Evolutionary conservation across 2,888 invertebrate species (phyloP), one percentile per base, ranked within the genome.

Genomic region (Polydesmus complanatus): DNA sequence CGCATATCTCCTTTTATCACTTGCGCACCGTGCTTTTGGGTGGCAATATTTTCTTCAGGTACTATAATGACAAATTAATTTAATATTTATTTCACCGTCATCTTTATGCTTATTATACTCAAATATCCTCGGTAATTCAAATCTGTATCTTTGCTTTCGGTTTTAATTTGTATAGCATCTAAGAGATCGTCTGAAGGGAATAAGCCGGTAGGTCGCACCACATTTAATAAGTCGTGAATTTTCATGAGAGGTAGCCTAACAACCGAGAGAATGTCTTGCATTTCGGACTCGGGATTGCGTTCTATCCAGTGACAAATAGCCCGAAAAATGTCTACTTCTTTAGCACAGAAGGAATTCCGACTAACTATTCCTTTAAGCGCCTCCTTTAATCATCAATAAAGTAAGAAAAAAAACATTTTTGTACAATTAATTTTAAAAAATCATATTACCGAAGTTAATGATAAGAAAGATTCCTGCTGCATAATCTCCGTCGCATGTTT

Each of bases 281-380:
- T 67, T 58, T 74, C 81, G 69, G 79, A 78, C 64, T 80, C 80
- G 62, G 82, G 79, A 77, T 94, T 93, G 27, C 83, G 81, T 67
- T 82, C 83, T 67, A 87, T 85, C 96, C 96, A 97, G 61, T 79
- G 80, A 72, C 84, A 82, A 0, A 96, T 88, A 0, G 92, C 89
- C 68, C 83, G 80, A 77, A 98, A 98, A 66, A 98, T 95, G 69
- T 94, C 88, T 49, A 91, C 89, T 76, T 98, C 98, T 0, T 88
- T 85, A 0, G 93, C 95, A 78, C 89, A 97, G 77, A 98, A 97
- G 5, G 96, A 95, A 75, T 97, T 91, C 56, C 96, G 80, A 57
- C 84, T 82, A 37, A 98, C 78, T 8, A 98, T 80, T 71, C 91
- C 88, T 69, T 85, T 83, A 59, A 98, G 75, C 0, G 94, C 86